Percentiles rank a stretch among this genome's conserved stretches.
phyloP scores from a whole-genome alignment of 1,140 invertebrate species.

The Drosophila sp. region DNA sequence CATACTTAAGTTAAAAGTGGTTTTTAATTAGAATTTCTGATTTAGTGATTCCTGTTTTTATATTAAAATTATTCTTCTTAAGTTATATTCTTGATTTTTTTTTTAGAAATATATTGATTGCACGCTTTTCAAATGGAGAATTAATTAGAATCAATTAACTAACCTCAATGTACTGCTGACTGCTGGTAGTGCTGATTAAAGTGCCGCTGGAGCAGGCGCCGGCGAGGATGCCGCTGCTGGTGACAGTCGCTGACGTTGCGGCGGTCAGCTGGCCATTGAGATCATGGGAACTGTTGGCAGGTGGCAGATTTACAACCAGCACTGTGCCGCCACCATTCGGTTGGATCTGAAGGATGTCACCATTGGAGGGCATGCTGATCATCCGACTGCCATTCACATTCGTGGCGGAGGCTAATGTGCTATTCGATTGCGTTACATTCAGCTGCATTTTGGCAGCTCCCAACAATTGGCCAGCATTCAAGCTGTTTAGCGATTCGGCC shows the following conservation, averaged over 20 bases:
- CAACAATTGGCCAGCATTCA: constrained; percentile 80
- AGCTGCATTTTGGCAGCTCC: constrained; percentile 81
- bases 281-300: constrained; percentile 85
- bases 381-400: constrained; percentile 83
- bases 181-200: constrained; percentile 87
- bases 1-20: no score
- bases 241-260: constrained; percentile 61
- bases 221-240: constrained; percentile 75
- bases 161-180: constrained; percentile 87
- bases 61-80: no score
- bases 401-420: constrained; percentile 70
- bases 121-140: not conserved
- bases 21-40: no score
- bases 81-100: no score
- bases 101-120: no score
- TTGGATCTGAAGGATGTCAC: constrained; percentile 88
- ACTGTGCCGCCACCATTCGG: constrained; percentile 88
- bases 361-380: constrained; percentile 85
- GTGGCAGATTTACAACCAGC: constrained; percentile 92
- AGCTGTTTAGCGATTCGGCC: constrained; percentile 85
- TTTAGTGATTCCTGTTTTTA: no score
- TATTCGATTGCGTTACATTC: constrained; percentile 68
- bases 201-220: constrained; percentile 83
- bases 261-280: constrained; percentile 59
- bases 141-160: constrained; percentile 54